A percentile compares a stretch with the other conserved stretches of the same genome.
phyloP scores from a whole-genome alignment of 2,888 invertebrate species.

The Lordiphosa fenestrarum region DNA sequence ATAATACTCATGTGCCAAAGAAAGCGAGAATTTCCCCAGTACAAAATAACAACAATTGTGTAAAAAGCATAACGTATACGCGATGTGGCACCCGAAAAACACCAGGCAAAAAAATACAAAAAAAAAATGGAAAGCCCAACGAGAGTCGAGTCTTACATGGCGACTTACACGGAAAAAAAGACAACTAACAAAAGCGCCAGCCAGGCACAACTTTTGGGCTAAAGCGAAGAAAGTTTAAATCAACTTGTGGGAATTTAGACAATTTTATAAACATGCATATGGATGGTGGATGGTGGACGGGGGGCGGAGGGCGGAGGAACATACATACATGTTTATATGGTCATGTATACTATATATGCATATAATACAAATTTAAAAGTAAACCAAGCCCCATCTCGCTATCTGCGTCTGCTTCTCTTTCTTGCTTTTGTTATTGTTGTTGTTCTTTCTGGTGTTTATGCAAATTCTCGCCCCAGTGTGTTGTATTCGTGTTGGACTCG shows the following conservation, averaged over 20 bases:
- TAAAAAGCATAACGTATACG: conserved; percentile 69
- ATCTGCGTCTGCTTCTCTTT: conserved; percentile 57
- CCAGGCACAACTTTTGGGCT: conserved; percentile 40
- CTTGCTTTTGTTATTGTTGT: conserved; percentile 19
- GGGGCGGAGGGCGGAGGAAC: conserved; percentile 15
- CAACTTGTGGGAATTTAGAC: conserved; percentile 76
- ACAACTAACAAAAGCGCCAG: conserved; percentile 43
- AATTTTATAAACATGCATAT: conserved; percentile 74
- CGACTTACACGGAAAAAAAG: conserved; percentile 28
- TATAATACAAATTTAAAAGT: conserved; percentile 72
- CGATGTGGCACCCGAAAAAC: conserved; percentile 44
- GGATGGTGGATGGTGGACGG: conserved; percentile 8
- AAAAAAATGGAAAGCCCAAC: conserved; percentile 10
- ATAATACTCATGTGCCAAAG: conserved; percentile 36
- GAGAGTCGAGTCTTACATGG: conserved; percentile 26
- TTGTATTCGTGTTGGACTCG: conserved; percentile 52
- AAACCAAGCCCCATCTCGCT: conserved; percentile 64
- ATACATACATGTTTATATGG: conserved; percentile 19
- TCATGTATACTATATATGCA: conserved; percentile 30
- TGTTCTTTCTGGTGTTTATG: conserved; percentile 39
- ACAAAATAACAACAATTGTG: conserved; percentile 53
- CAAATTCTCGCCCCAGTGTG: conserved; percentile 36
- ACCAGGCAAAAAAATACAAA: conserved; percentile 8
- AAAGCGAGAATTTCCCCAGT: conserved; percentile 25
- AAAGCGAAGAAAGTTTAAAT: conserved; percentile 69